Evolutionary conservation across 2,797 vertebrate genomes (phyloP), one percentile per base, ranked within the genome.

Genomic region (Garrulus glandarius): DNA sequence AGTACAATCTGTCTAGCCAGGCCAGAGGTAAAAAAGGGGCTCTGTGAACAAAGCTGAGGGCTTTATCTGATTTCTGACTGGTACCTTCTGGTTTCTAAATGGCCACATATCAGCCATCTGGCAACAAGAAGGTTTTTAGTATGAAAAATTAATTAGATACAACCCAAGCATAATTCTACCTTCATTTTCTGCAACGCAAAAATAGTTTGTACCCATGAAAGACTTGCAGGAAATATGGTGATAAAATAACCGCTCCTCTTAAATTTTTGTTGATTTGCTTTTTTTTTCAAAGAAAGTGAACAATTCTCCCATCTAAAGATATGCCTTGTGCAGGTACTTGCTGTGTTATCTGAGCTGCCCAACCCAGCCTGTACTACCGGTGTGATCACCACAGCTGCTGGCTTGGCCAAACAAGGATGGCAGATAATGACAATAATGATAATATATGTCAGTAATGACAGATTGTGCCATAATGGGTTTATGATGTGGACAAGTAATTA

Each of bases 81-180:
- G 43, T 75, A 37, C 39, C 44, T 91, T 86, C 55, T 92, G 69
- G 15, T 81, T 92, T 81, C 69, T 93, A 61, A 89, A 44, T 24
- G 55, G 61, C 55, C 87, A 43, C 1, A 0, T 39, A 52, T 27
- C 79, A 92, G 18, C 76, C 72, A 60, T 65, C 63, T 91, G 82
- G 56, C 87, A 91, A 6, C 17, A 65, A 63, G 46, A 60, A 67
- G 32, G 47, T 47, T 94, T 89, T 84, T 47, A 87, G 52, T 41
- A 70, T 59, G 68, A 96, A 97, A 93, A 92, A 91, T 92, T 92
- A 70, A 94, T 92, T 63, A 83, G 77, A 69, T 72, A 39, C 50
- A 57, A 47, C 56, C 71, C 57, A 68, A 75, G 41, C 14, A 17
- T 24, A 34, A 50, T 26, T 22, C 22, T 29, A 37, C 53, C 71